Conservation (phyloP, 2,113 vertebrate genomes). For the Morone chrysops region DNA sequence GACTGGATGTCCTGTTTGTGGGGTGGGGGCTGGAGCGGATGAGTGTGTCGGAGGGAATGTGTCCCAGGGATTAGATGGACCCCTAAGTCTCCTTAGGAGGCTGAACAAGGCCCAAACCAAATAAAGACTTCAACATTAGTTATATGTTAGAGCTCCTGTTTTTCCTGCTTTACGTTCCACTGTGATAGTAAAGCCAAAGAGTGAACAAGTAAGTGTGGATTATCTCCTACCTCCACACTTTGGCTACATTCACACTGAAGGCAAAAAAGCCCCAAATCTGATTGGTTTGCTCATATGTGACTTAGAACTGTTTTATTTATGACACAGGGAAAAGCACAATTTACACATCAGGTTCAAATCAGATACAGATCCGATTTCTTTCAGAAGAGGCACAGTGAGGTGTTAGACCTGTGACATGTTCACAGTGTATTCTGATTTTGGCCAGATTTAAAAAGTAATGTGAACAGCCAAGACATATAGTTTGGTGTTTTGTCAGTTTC, state of each 20-base stretch:
- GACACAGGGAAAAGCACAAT: too few species aligned
- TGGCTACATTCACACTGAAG: too few species aligned
- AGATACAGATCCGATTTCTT: too few species aligned
- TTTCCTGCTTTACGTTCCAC: conserved; percentile 30
- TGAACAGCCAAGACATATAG: too few species aligned
- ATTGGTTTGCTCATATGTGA: too few species aligned
- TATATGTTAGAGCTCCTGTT: conserved; percentile 47
- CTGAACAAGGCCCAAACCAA: conserved; percentile 61
- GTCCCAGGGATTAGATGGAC: conserved; percentile 48
- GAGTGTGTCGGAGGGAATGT: conserved; percentile 47
- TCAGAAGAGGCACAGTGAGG: too few species aligned
- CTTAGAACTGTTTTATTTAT: too few species aligned
- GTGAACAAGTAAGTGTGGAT: not conserved
- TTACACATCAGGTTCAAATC: too few species aligned
- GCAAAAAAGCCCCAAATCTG: too few species aligned
- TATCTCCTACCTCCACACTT: not conserved
- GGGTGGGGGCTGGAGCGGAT: conserved; percentile 12
- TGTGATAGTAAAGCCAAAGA: conserved; percentile 24
- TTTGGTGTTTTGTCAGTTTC: not conserved
- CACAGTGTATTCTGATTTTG: too few species aligned
- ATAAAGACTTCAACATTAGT: conserved; percentile 59
- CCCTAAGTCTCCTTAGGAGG: conserved; percentile 57
- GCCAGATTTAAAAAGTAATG: too few species aligned
- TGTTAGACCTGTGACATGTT: too few species aligned
- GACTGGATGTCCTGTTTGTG: conserved; percentile 36